These are phyloP conservation scores for Symphodus melops DNA, from an alignment of 2,113 vertebrate genomes.

Conservation along the genomic window DNA sequence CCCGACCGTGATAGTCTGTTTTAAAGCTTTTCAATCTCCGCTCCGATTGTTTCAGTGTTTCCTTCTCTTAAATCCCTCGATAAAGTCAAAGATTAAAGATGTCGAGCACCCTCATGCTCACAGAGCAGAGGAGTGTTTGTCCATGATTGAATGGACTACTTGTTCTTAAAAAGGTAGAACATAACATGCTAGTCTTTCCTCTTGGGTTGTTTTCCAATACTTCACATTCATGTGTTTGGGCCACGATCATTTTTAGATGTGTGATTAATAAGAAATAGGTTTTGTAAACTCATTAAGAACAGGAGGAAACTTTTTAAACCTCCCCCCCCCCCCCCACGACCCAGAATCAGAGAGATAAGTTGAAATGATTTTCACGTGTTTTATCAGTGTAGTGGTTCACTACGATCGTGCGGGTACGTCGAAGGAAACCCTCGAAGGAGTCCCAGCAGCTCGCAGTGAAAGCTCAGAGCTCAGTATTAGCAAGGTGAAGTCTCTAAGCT, in stretches of 20 bases:
- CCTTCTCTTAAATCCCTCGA: slow-evolving; percentile 13
- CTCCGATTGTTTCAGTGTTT: slow-evolving; percentile 9
- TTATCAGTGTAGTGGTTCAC: neutral
- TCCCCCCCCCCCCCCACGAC: too few relatives aligned
- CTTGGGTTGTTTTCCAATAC: too few relatives aligned
- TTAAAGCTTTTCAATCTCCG: slow-evolving; percentile 20
- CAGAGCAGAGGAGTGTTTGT: neutral
- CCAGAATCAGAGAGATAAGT: too few relatives aligned
- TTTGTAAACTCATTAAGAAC: too few relatives aligned
- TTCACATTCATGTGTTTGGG: too few relatives aligned
- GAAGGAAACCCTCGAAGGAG: slow-evolving; percentile 14
- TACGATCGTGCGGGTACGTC: neutral
- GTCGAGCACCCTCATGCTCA: neutral
- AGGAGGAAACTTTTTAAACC: too few relatives aligned
- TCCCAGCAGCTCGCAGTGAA: slow-evolving; percentile 39
- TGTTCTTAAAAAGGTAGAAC: too few relatives aligned
- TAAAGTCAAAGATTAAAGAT: neutral
- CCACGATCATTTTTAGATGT: too few relatives aligned
- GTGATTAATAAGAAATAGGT: too few relatives aligned
- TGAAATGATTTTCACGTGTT: too few relatives aligned
- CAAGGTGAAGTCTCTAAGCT: slow-evolving; percentile 71
- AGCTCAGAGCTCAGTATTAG: slow-evolving; percentile 54
- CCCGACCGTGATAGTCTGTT: neutral
- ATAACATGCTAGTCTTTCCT: too few relatives aligned
- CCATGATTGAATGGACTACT: too few relatives aligned